Evolutionary conservation across 2,797 vertebrate species (phyloP), one percentile per base, ranked within the genome.

Genomic region (Falco novaeseelandiae): DNA sequence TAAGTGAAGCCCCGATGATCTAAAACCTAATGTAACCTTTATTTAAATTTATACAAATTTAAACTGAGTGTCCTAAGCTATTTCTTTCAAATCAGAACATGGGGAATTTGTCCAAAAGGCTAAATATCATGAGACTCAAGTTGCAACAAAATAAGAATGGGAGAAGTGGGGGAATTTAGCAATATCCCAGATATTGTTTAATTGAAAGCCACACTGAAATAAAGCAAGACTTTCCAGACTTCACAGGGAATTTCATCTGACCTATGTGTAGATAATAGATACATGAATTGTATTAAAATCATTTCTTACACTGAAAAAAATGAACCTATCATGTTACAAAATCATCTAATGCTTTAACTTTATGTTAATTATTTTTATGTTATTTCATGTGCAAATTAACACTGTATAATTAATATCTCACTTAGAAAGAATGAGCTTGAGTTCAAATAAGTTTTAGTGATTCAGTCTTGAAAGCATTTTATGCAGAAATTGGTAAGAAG

Each of bases 161-260:
- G 55, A 87, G 51, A 93, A 92, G 52, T 36, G n/a, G 20, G 59
- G 49, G 27, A 82, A 89, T 93, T 90, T 89, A 94, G 78, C 80
- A 93, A 58, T 81, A 82, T 55, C 4, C 29, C 79, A 77, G 86
- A 67, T 76, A 80, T 29, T 85, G 62, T 66, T 92, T 81, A 67
- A 61, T 94, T 87, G 78, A 83, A 91, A 96, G 32, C 7, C 55
- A 44, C 22, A 5, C 25, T 90, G 77, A 90, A 95, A 77, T 92
- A 79, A 90, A 92, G 12, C 23, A 74, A 94, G 51, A 11, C 17
- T 82, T 66, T 85, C 40, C 42, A 73, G 73, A 57, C 21, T 70
- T 90, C 2, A 2, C 38, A 70, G 69, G 14, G 44, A 81, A 87
- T 93, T 83, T 84, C 29, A 61, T 84, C 30, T 66, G 30, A 78